Base-by-base conservation (phyloP, 2,797 vertebrate species). In the Cossypha polioptera region DNA sequence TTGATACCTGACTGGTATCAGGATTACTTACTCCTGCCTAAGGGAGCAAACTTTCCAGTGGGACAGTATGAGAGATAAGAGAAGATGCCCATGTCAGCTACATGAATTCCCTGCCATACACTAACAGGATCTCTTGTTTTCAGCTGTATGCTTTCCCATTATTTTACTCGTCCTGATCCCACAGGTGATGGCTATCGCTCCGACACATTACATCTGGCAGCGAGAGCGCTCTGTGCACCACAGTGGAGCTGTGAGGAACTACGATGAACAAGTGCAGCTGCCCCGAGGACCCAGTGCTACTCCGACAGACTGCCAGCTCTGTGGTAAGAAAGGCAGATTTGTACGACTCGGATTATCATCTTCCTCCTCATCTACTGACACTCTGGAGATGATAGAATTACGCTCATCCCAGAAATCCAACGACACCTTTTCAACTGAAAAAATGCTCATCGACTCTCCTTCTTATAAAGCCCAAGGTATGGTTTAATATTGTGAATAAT, bases 101-200 rank as follows among this genome's bases (percentile, higher is more conserved):
- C 0, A 0, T 38, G n/a, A 21, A 61, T 58, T 75, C 47, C 61
- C 79, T 90, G 42, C 66, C 54, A 10, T 8, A 19, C 4, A 0
- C 40, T 18, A 65, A 57, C 0, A 10, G 42, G n/a, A 66, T 38
- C 21, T 22, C 35, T 47, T n/a, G 13, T 65, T 90, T 65, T 53
- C 54, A 85, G 83, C 26, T 13, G 1, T 47, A 3, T 5, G 24
- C 61, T 79, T 77, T 53, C 69, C 40, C 7, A 0, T 19, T 48
- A 7, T 19, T 76, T 86, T 29, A 24, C 1, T 15, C 9, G 26
- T 85, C 62, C 86, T 83, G 38, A 90, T 95, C 11, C 9, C 33
- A 10, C n/a, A 99, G 99, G 99, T 99, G 94, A 99, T 99, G 98
- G 99, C 98, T 86, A 99, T 99, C 13, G 98, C 98, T 84, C 98